phyloP scores from a whole-genome alignment of 2,888 invertebrate genomes.

The Zygaena filipendulae region DNA sequence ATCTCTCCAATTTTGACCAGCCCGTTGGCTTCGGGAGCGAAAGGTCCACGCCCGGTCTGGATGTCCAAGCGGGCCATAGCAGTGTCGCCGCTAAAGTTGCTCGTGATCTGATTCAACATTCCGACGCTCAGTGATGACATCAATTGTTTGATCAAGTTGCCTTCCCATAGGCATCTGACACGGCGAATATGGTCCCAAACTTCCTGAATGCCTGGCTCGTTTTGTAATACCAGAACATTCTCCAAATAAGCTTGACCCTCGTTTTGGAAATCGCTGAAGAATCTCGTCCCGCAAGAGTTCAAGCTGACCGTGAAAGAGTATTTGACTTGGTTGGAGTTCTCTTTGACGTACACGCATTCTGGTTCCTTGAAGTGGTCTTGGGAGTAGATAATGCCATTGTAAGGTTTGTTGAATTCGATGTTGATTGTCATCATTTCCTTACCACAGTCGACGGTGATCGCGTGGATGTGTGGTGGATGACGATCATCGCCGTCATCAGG shows the following conservation, averaged over 20 bases:
- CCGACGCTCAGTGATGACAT: slow-evolving; percentile 81
- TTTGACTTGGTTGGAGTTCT: slow-evolving; percentile 75
- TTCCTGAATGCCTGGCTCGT: slow-evolving; percentile 79
- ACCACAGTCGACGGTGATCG: slow-evolving; percentile 79
- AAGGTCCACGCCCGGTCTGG: slow-evolving; percentile 80
- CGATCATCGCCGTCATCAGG: slow-evolving; percentile 68
- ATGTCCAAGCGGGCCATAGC: slow-evolving; percentile 83
- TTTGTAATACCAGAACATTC: slow-evolving; percentile 81
- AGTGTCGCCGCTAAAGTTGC: slow-evolving; percentile 87
- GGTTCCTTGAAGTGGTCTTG: slow-evolving; percentile 77
- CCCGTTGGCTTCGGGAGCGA: slow-evolving; percentile 79
- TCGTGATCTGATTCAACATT: slow-evolving; percentile 82
- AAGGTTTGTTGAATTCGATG: slow-evolving; percentile 79
- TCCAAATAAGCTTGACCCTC: slow-evolving; percentile 83
- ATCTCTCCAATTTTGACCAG: slow-evolving; percentile 84
- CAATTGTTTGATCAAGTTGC: slow-evolving; percentile 79
- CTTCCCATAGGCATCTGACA: slow-evolving; percentile 85
- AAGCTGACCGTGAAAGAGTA: slow-evolving; percentile 80
- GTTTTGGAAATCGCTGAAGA: slow-evolving; percentile 80
- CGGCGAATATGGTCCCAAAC: slow-evolving; percentile 84
- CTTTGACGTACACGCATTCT: slow-evolving; percentile 78
- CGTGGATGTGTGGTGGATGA: slow-evolving; percentile 81
- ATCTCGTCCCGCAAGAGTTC: slow-evolving; percentile 82
- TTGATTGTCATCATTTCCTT: slow-evolving; percentile 87
- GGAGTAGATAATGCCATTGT: slow-evolving; percentile 83